Percentiles rank a stretch among this genome's conserved stretches.
These are phyloP conservation scores for Siderastrea radians DNA, from an alignment of 92 coral and sea anemone species.

Conservation along the genomic window DNA sequence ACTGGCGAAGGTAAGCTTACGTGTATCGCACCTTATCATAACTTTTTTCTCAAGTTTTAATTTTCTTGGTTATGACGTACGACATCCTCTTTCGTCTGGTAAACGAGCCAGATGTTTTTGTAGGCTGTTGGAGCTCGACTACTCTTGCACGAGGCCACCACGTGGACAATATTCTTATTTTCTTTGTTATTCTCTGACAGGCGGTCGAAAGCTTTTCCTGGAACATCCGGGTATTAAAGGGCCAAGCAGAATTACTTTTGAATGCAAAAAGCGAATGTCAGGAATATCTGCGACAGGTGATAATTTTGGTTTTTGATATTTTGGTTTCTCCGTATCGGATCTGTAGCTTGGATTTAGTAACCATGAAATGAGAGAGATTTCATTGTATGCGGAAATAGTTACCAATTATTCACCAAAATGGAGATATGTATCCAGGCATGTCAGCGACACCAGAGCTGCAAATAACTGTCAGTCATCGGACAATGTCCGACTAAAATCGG, in stretches of 20 bases:
- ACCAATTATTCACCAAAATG: too few relatives aligned
- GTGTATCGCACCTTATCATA: background rate
- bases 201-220: slow-evolving; percentile 96
- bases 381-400: too few relatives aligned
- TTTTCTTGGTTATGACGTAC: background rate
- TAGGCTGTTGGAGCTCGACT: too few relatives aligned
- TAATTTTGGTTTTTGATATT: background rate
- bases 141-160: background rate
- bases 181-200: slow-evolving; percentile 33
- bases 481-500: too few relatives aligned
- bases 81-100: background rate
- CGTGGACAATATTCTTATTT: background rate
- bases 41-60: too few relatives aligned
- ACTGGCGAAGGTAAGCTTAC: slow-evolving; percentile 73
- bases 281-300: slow-evolving; percentile 96
- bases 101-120: background rate
- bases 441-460: too few relatives aligned
- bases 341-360: too few relatives aligned
- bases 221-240: slow-evolving; percentile 97
- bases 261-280: slow-evolving; percentile 90
- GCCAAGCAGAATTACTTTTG: slow-evolving; percentile 94
- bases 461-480: too few relatives aligned
- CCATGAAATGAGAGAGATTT: too few relatives aligned
- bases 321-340: too few relatives aligned
- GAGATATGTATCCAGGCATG: too few relatives aligned